Base-by-base conservation (phyloP, 1,140 invertebrate species). In the Macrobrachium rosenbergii region DNA sequence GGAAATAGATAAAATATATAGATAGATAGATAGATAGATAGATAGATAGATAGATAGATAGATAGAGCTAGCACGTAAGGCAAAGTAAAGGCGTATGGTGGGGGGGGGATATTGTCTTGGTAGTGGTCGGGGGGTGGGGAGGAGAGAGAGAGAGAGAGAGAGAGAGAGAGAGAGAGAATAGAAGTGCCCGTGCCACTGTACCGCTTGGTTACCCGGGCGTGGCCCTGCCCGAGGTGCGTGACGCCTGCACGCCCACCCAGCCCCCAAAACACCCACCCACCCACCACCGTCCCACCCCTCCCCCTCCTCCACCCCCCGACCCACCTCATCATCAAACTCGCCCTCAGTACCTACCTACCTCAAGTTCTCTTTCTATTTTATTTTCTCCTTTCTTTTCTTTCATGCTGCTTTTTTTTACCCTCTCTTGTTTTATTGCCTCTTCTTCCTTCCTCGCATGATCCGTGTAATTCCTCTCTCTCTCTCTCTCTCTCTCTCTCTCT, bases 131-230 rank as follows among this genome's bases (percentile, higher is more conserved):
- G 72, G 23, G 72, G 23, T 43, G 23, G 7, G 37, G 52, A 52
- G 45, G 52, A 52, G 21, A 16, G 8, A 8, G n/a, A 37, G 10
- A 37, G 72, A 16, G 12, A 21, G 28, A 16, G 45, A 7, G 23
- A 43, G 12, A 21, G 72, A 37, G 5, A 16, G 72, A 21, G 17
- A 19, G n/a, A 75, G 72, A 37, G 7, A 43, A 43, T 37, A 7
- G 28, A 37, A 11, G 72, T 23, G 72, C 72, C 72, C 72, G 72
- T 75, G 72, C 72, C 72, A 75, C 72, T 75, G 72, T 75, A 21
- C 72, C 72, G 72, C 72, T 75, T 75, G 72, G 72, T 43, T 75
- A 75, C 72, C 72, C 72, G 72, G 72, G 23, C 72, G 72, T 75
- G 72, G 23, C 72, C 45, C 45, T 75, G 45, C 23, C 17, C 12